A percentile compares a stretch with the other conserved stretches of the same genome.
These are phyloP conservation scores for Liolophura sinensis DNA, from an alignment of 1,140 invertebrate genomes.

Conservation along the genomic window DNA sequence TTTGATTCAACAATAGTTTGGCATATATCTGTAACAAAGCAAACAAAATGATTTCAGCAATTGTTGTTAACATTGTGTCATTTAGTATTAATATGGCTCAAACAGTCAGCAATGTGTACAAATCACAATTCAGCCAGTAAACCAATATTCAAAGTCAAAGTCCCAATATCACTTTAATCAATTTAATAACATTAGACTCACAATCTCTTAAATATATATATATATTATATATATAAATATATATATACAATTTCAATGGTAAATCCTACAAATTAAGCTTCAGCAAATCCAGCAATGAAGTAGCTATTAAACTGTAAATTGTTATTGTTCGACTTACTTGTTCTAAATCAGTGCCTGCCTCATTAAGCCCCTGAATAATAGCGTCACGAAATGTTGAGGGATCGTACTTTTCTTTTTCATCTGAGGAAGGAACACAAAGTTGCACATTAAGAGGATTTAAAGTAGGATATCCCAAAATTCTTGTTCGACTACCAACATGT, in stretches of 20 bases:
- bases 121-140: not conserved
- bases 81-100: too few relatives aligned
- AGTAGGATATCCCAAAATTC: not conserved
- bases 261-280: too few relatives aligned
- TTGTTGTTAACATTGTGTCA: too few relatives aligned
- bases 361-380: slow-evolving; percentile 89
- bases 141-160: too few relatives aligned
- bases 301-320: not conserved
- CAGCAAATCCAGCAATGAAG: too few relatives aligned
- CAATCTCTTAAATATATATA: too few relatives aligned
- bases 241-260: too few relatives aligned
- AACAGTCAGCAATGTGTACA: not conserved
- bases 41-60: too few relatives aligned
- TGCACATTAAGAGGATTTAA: not conserved
- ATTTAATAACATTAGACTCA: too few relatives aligned
- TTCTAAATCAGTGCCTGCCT: slow-evolving; percentile 69
- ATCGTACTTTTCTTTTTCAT: slow-evolving; percentile 99
- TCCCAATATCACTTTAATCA: too few relatives aligned
- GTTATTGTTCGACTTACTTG: slow-evolving; percentile 29
- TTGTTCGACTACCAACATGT: not conserved
- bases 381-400: slow-evolving; percentile 95
- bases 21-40: too few relatives aligned
- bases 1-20: not conserved
- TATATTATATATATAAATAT: too few relatives aligned
- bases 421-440: slow-evolving; percentile 61